Conservation (phyloP, 2,888 invertebrate species). For the Chymomyza procnemis region DNA sequence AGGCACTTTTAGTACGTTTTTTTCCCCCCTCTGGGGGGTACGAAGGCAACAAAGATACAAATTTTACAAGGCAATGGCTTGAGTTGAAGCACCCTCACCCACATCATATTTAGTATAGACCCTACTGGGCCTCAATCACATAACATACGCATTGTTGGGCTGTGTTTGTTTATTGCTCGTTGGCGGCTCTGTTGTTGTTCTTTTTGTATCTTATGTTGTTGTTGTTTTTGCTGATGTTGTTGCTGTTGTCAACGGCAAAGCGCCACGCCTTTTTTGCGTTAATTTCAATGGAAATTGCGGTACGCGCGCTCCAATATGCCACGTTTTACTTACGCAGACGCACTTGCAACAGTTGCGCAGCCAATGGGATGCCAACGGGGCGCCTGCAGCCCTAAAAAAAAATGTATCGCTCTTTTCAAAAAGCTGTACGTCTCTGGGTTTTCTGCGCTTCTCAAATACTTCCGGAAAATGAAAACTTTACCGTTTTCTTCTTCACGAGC, state of each 20-base stretch:
- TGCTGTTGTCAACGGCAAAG: conserved; percentile 56
- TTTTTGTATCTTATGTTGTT: conserved; percentile 11
- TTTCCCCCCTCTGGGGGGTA: background rate
- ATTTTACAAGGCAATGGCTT: background rate
- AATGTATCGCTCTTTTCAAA: no score
- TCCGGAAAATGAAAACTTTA: no score
- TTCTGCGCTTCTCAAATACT: no score
- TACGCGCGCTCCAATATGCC: conserved; percentile 7
- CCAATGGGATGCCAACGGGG: no score
- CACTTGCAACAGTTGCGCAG: background rate
- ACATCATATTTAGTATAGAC: background rate
- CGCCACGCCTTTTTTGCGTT: conserved; percentile 76
- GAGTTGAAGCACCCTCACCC: background rate
- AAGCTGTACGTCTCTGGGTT: no score
- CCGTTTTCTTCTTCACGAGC: no score
- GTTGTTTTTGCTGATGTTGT: conserved; percentile 23
- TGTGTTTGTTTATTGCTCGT: conserved; percentile 33
- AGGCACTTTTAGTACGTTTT: background rate
- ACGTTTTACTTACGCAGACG: conserved; percentile 1
- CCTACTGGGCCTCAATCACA: background rate
- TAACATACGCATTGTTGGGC: conserved; percentile 9
- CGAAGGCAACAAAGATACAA: background rate
- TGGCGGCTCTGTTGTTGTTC: conserved; percentile 9
- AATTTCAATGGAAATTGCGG: conserved; percentile 52
- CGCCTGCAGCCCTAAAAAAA: no score